Percentiles rank a stretch among this genome's conserved stretches.
These are phyloP conservation scores for Sepioteuthis lessoniana DNA, from an alignment of 2,888 invertebrate genomes.

Conservation along the genomic window DNA sequence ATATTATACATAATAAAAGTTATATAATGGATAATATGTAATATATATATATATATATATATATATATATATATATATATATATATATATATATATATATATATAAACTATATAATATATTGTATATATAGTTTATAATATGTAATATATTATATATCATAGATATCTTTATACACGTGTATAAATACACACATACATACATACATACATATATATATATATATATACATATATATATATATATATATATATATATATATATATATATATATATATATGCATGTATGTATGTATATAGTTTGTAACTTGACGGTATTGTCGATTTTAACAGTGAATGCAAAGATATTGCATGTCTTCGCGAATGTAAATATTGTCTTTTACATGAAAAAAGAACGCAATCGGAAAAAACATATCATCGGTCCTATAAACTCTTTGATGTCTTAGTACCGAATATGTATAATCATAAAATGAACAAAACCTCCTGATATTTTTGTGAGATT, in stretches of 20 bases:
- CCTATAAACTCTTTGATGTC: too few species aligned
- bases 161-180: neutral
- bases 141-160: neutral
- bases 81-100: too few species aligned
- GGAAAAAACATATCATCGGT: too few species aligned
- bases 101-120: neutral
- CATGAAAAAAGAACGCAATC: too few species aligned
- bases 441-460: neutral
- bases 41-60: neutral
- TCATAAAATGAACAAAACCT: neutral
- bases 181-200: neutral
- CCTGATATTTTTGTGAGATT: neutral
- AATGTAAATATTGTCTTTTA: too few species aligned
- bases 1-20: neutral
- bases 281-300: neutral
- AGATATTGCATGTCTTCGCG: too few species aligned
- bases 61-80: too few species aligned
- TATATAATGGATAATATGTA: neutral
- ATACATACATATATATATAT: neutral
- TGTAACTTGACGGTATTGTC: neutral
- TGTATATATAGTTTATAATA: neutral
- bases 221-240: neutral
- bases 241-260: neutral
- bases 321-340: neutral
- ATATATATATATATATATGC: neutral